Evolutionary conservation across 2,797 vertebrate species (phyloP).

Genomic region (Schizothorax lantsangensis): DNA sequence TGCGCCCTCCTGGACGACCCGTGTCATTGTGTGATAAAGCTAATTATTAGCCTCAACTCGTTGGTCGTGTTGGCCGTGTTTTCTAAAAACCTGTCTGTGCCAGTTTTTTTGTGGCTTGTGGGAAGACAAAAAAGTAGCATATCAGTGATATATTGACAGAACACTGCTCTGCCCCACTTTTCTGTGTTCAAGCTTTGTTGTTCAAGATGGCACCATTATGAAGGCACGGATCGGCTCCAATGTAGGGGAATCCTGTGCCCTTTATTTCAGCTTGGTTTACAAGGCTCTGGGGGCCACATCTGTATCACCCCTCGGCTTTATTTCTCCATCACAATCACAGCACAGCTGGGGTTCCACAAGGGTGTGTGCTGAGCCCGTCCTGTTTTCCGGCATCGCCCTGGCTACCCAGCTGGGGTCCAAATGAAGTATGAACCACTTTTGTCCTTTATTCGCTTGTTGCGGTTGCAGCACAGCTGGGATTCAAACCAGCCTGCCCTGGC

Average conservation of each 20-base stretch:
- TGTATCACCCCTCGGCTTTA: constrained; percentile 37
- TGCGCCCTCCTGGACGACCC: constrained; percentile 73
- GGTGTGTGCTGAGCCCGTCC: constrained; percentile 18
- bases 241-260: constrained; percentile 13
- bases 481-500: constrained; percentile 44
- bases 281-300: constrained; percentile 40
- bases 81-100: constrained; percentile 64
- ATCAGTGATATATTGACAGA: constrained; percentile 51
- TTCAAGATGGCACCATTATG: constrained; percentile 46
- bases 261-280: constrained; percentile 20
- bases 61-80: constrained; percentile 61
- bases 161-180: constrained; percentile 53
- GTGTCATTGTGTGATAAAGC: constrained; percentile 79
- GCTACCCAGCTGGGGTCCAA: constrained; percentile 55
- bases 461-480: constrained; percentile 58
- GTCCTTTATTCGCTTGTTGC: constrained; percentile 45
- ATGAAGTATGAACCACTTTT: constrained; percentile 48
- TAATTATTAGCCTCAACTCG: constrained; percentile 78
- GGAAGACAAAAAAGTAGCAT: constrained; percentile 52
- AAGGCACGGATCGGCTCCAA: constrained; percentile 14
- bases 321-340: constrained; percentile 17
- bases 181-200: constrained; percentile 52
- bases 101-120: constrained; percentile 54
- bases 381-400: constrained; percentile 36
- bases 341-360: constrained; percentile 44